Conservation (phyloP, 2,888 invertebrate species). For the Rhamnusium bicolor region DNA sequence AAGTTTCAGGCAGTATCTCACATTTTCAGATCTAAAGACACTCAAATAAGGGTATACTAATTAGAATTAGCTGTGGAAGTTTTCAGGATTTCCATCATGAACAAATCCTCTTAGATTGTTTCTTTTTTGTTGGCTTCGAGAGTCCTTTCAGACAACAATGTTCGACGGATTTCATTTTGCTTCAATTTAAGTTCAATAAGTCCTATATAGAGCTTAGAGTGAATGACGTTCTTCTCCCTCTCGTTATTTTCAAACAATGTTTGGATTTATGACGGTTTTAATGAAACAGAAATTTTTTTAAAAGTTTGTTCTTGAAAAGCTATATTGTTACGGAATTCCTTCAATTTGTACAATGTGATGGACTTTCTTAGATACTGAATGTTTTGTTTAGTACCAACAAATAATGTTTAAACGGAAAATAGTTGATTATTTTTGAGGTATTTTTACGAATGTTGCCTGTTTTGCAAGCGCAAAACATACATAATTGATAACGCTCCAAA, state of each 20-base stretch:
- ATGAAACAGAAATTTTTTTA: not conserved
- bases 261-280: not conserved
- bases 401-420: too few species aligned
- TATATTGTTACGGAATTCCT: not conserved
- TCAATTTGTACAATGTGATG: not conserved
- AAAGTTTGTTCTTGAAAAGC: not conserved
- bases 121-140: constrained; percentile 2
- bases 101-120: constrained; percentile 12
- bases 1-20: not conserved
- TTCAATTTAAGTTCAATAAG: not conserved
- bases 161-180: not conserved
- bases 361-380: not conserved
- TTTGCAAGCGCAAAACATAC: too few species aligned
- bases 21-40: not conserved
- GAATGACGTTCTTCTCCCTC: not conserved
- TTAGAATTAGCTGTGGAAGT: not conserved
- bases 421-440: too few species aligned
- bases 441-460: too few species aligned
- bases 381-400: too few species aligned
- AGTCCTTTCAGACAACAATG: not conserved
- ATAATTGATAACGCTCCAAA: too few species aligned
- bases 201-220: not conserved
- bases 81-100: constrained; percentile 1
- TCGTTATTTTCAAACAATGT: not conserved
- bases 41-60: not conserved